Conservation (phyloP, 2,113 vertebrate genomes). For the Salminus brasiliensis region DNA sequence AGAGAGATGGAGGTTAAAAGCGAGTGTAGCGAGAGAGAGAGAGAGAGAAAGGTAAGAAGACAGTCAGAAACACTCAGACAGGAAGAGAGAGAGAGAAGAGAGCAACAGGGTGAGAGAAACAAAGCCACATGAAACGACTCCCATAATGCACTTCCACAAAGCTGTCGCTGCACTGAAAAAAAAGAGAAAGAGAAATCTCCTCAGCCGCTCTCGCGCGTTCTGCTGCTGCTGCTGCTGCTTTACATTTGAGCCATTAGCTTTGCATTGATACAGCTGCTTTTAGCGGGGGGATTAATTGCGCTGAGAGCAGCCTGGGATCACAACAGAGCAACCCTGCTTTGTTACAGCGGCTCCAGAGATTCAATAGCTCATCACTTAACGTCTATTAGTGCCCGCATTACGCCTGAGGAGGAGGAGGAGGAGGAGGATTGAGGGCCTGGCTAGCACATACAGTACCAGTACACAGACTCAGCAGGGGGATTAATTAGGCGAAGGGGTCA, state of each 20-base stretch:
- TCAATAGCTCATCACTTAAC: constrained; percentile 36
- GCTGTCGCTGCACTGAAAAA: constrained; percentile 3
- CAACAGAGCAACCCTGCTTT: constrained; percentile 19
- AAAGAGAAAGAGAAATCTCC: neutral
- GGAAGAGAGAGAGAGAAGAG: neutral
- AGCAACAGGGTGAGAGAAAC: neutral
- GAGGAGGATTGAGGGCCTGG: neutral
- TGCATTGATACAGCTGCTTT: neutral
- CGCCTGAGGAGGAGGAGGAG: neutral
- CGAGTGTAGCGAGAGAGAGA: neutral
- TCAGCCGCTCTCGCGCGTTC: neutral
- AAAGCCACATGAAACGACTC: constrained; percentile 9
- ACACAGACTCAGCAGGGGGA: neutral
- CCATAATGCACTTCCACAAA: constrained; percentile 23
- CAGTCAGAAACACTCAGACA: too few species aligned
- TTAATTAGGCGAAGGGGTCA: neutral
- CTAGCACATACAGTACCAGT: neutral
- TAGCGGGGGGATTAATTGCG: neutral
- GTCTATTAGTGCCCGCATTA: constrained; percentile 30
- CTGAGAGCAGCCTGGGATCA: constrained; percentile 5
- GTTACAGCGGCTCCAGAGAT: constrained; percentile 10
- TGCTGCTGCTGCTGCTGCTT: too few species aligned
- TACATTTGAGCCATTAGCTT: constrained; percentile 3
- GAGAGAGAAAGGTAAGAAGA: neutral
- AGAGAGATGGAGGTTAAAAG: neutral